A percentile compares a stretch with the other conserved stretches of the same genome.
Conservation (phyloP, 1,140 invertebrate species). For the Neotoxoptera formosana region DNA sequence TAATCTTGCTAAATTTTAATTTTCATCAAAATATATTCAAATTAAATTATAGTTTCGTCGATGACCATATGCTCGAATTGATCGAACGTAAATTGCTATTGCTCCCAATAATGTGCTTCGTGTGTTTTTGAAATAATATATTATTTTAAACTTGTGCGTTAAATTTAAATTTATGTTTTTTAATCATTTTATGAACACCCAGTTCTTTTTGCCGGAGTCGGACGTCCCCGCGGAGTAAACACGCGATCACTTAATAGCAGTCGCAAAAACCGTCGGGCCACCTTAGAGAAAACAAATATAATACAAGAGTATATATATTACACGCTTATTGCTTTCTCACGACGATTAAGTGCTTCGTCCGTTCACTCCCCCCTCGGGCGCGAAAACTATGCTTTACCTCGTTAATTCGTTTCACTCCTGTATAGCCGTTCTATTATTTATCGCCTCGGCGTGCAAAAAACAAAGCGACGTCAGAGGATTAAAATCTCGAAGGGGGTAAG, state of each 20-base stretch:
- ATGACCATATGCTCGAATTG: background rate
- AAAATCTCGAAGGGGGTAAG: constrained; percentile 23
- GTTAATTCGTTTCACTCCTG: background rate
- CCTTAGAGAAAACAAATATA: background rate
- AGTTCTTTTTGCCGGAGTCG: background rate
- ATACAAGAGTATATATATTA: constrained; percentile 14
- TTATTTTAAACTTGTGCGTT: background rate
- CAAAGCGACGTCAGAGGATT: constrained; percentile 4
- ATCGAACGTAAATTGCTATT: background rate
- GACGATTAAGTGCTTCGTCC: background rate
- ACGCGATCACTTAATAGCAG: background rate
- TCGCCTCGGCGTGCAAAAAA: background rate
- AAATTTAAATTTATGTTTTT: constrained; percentile 16
- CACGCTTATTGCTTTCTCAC: background rate
- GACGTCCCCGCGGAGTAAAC: background rate
- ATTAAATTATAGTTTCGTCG: background rate
- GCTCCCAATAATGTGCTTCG: background rate
- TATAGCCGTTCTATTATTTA: background rate
- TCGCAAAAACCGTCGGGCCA: background rate
- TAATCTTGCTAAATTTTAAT: background rate
- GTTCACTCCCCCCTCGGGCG: background rate
- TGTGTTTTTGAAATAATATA: background rate
- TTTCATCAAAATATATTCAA: background rate
- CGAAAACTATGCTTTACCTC: background rate
- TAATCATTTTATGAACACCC: constrained; percentile 9